These are phyloP conservation scores for Aelia acuminata DNA, from an alignment of 2,888 invertebrate species.

Conservation along the genomic window DNA sequence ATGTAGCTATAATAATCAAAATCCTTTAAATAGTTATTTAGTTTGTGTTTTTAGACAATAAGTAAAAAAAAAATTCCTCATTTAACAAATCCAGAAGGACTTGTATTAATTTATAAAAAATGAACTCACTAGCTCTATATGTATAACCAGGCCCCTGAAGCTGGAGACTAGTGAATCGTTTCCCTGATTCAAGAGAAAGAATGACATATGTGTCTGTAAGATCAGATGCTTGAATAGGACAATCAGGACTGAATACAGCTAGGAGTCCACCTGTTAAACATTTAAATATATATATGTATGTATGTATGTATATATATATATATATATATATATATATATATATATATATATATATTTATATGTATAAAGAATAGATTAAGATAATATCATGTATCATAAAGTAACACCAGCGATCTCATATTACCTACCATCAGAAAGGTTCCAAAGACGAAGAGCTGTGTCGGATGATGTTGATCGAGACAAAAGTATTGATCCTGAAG, in stretches of 20 bases:
- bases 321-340: constrained; percentile 24
- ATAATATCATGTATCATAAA: neutral
- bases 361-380: neutral
- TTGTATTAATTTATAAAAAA: neutral
- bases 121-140: constrained; percentile 65
- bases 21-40: neutral
- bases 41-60: no score
- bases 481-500: constrained; percentile 80
- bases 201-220: constrained; percentile 71
- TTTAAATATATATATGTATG: constrained; percentile 23
- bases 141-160: constrained; percentile 70
- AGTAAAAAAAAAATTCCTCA: neutral
- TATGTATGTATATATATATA: constrained; percentile 43
- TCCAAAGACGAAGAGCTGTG: constrained; percentile 85
- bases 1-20: neutral
- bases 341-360: constrained; percentile 26
- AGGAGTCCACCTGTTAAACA: constrained; percentile 78
- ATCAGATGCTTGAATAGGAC: constrained; percentile 82
- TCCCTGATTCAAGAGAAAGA: constrained; percentile 54
- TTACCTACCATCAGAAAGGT: constrained; percentile 85
- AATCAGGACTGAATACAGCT: constrained; percentile 84
- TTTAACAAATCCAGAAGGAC: neutral
- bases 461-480: constrained; percentile 80
- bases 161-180: constrained; percentile 75
- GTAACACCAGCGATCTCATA: constrained; percentile 50